Base-by-base conservation (phyloP, 2,888 invertebrate genomes). In the Morpho deidamia region DNA sequence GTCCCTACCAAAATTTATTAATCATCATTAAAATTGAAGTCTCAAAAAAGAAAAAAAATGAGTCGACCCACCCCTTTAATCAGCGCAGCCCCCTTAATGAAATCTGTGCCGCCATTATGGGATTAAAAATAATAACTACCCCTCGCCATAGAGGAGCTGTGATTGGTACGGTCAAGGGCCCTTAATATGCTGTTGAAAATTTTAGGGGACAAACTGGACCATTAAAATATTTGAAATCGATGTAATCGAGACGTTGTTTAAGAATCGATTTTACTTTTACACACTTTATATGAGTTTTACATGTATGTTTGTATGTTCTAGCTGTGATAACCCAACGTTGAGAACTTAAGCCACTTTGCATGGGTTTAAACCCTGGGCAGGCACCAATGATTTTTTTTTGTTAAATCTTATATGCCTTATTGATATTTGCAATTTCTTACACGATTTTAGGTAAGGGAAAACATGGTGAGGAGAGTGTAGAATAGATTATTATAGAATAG, bases 41-140 rank as follows among this genome's bases (percentile, higher is more conserved):
- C 55, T 40, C 55, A 51, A 60, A 44, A 55, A 61, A 46, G 58
- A 66, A 61, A 63, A 65, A 81, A 78, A 81, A 78, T 69, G 65
- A 46, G 46, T 51, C 61, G 69, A 66, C 72, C 77, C 82, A 77
- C 86, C 86, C 83, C 80, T 83, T 83, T 84, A 86, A 86, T 84
- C 85, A 84, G 76, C 57, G 72, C 74, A 72, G 68, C 81, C 84
- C 85, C 74, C 72, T 78, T 86, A 88, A 87, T 87, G 81, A 88
- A 88, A 88, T 88, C 87, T 87, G 83, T 80, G 75, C 76, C 77
- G 81, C 86, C 87, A 88, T 89, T 86, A 89, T 82, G 83, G 86
- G 88, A 88, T 89, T 89, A 88, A 88, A 88, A 88, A 87, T 87
- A 87, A 88, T 88, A 87, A 84, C 83, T 76, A 69, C 75, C 81